phyloP scores from a whole-genome alignment of 2,888 invertebrate species.

The Pomacea canaliculata region DNA sequence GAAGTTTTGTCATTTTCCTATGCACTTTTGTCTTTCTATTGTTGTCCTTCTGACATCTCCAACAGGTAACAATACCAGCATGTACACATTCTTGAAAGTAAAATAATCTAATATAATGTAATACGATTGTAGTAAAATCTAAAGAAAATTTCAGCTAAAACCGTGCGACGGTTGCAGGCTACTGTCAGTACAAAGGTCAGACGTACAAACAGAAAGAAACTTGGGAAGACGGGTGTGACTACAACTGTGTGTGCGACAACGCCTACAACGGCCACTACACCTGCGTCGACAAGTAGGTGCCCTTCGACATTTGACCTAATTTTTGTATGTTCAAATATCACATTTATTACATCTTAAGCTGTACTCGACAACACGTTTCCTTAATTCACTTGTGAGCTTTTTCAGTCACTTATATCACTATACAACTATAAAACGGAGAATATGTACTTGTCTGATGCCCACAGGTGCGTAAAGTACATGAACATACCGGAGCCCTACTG shows the following conservation, averaged over 20 bases:
- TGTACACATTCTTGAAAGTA: too few relatives aligned
- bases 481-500: slow-evolving; percentile 44
- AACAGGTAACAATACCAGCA: too few relatives aligned
- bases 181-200: slow-evolving; percentile 50
- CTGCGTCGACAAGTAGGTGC: slow-evolving; percentile 48
- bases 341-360: background rate
- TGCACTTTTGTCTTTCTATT: background rate
- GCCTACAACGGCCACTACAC: slow-evolving; percentile 50
- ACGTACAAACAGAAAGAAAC: slow-evolving; percentile 43
- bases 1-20: background rate
- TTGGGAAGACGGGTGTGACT: slow-evolving; percentile 56
- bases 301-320: background rate
- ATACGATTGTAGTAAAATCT: too few relatives aligned
- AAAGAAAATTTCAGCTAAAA: too few relatives aligned
- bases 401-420: background rate
- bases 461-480: slow-evolving; percentile 46
- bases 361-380: background rate
- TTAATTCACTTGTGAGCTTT: background rate
- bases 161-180: slow-evolving; percentile 33
- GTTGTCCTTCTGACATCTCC: background rate
- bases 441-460: background rate
- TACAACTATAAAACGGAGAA: too few relatives aligned
- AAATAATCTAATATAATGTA: too few relatives aligned
- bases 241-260: slow-evolving; percentile 53
- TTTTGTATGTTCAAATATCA: too few relatives aligned